These are phyloP conservation scores for Caenorhabditis japonica DNA, from an alignment of 2,888 invertebrate species.

Conservation along the genomic window DNA sequence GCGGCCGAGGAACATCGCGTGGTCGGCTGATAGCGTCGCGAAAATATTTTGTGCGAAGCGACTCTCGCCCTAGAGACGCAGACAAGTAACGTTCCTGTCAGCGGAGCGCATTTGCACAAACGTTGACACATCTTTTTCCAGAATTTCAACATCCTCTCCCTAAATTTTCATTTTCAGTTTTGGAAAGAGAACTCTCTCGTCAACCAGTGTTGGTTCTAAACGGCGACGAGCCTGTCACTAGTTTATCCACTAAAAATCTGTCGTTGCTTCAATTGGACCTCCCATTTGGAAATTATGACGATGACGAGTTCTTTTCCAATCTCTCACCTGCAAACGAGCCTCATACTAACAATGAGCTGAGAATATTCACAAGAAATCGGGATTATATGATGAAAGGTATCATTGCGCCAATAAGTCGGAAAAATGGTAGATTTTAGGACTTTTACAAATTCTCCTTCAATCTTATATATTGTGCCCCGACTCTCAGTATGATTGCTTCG, in stretches of 20 bases:
- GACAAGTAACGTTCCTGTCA: too few relatives aligned
- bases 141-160: too few relatives aligned
- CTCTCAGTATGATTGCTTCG: conserved; percentile 20
- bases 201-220: conserved; percentile 19
- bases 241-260: conserved; percentile 4
- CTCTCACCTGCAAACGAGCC: conserved; percentile 5
- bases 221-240: conserved; percentile 18
- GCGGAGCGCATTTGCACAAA: too few relatives aligned
- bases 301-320: conserved; percentile 22
- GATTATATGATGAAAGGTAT: conserved; percentile 37
- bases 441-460: conserved; percentile 27
- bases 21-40: too few relatives aligned
- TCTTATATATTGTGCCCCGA: conserved; percentile 35
- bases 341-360: background rate
- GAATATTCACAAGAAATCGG: conserved; percentile 8
- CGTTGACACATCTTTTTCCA: too few relatives aligned
- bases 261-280: conserved; percentile 24
- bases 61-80: too few relatives aligned
- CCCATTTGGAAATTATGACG: conserved; percentile 18
- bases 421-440: background rate
- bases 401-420: background rate
- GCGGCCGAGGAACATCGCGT: too few relatives aligned
- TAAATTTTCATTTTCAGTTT: too few relatives aligned
- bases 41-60: too few relatives aligned
- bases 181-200: conserved; percentile 27